phyloP scores from a whole-genome alignment of 2,113 vertebrate species.

The Jacana jacana region DNA sequence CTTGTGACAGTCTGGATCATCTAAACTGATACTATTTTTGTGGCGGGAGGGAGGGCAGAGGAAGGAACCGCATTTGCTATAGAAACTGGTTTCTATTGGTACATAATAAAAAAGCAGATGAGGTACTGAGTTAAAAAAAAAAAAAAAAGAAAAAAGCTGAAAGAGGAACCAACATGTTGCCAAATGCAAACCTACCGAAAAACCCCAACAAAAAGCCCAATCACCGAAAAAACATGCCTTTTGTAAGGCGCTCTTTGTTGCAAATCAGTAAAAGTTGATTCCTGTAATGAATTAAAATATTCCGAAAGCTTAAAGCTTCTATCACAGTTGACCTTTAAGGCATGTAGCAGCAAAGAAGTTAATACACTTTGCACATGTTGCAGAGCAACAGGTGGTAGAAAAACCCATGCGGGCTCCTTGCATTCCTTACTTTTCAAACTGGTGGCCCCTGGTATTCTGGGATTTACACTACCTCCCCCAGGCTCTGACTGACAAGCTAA shows the following conservation, averaged over 20 bases:
- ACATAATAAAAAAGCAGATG: conserved; percentile 55
- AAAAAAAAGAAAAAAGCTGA: conserved; percentile 38
- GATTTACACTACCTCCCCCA: conserved; percentile 90
- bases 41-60: neutral
- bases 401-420: conserved; percentile 77
- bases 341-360: conserved; percentile 90
- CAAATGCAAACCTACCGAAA: conserved; percentile 22
- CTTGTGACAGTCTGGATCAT: neutral
- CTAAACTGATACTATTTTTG: neutral
- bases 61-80: conserved; percentile 1
- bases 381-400: conserved; percentile 92
- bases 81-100: conserved; percentile 55
- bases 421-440: conserved; percentile 91
- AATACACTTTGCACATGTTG: conserved; percentile 96
- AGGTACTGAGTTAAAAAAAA: neutral
- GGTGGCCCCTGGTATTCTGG: conserved; percentile 91
- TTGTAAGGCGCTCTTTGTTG: conserved; percentile 2
- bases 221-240: conserved; percentile 30
- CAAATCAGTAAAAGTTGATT: conserved; percentile 64
- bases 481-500: conserved; percentile 99
- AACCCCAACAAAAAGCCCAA: conserved; percentile 48
- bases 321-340: conserved; percentile 80
- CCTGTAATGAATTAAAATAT: conserved; percentile 75
- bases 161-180: conserved; percentile 56
- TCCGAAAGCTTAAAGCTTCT: conserved; percentile 72